Evolutionary conservation across 2,113 vertebrate species (phyloP).

Genomic region (Panthera leo): DNA sequence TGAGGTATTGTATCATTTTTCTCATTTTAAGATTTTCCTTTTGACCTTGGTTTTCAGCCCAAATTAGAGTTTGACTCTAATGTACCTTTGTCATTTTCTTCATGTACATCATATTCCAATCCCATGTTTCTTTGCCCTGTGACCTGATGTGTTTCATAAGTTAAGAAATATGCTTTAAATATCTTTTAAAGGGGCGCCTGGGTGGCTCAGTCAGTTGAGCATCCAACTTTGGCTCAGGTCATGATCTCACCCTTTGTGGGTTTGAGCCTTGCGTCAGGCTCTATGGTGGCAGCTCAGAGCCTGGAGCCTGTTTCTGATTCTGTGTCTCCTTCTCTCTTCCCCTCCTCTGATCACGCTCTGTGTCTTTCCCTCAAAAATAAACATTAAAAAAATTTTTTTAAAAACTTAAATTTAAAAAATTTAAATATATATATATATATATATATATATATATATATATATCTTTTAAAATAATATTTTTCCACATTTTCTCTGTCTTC

Average conservation of each 20-base stretch:
- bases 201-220: too few species aligned
- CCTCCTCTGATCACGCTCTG: too few species aligned
- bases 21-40: background rate
- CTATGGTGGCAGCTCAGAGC: too few species aligned
- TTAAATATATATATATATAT: too few species aligned
- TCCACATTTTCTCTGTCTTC: background rate
- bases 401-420: too few species aligned
- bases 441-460: background rate
- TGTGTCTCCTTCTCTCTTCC: too few species aligned
- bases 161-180: background rate
- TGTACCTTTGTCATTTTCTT: background rate
- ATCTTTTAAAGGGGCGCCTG: background rate
- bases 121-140: background rate
- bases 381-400: too few species aligned
- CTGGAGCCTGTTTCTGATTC: too few species aligned
- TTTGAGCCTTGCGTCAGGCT: too few species aligned
- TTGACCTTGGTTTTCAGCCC: background rate
- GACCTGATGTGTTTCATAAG: background rate
- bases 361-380: too few species aligned
- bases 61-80: background rate
- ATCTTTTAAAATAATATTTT: background rate
- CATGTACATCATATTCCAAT: background rate
- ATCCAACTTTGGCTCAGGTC: too few species aligned
- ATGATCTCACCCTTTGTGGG: too few species aligned
- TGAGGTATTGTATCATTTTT: background rate